Conservation (phyloP, 2,888 invertebrate species). For the Galerucella calmariensis region DNA sequence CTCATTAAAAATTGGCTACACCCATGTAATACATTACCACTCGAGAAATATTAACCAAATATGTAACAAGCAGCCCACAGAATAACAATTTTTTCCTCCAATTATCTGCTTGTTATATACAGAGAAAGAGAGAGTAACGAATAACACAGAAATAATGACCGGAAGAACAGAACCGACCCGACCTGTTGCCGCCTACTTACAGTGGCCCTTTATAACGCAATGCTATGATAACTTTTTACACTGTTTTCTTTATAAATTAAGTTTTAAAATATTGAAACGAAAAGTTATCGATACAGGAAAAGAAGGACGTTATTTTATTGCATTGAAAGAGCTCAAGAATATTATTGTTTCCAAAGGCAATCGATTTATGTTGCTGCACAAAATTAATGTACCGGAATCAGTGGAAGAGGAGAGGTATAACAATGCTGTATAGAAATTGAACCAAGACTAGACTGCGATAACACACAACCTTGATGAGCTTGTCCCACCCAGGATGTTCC, state of each 20-base stretch:
- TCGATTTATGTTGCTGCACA: no score
- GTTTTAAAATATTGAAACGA: no score
- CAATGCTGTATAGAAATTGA: no score
- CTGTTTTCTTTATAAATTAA: neutral
- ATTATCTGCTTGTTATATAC: constrained; percentile 10
- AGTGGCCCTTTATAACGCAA: neutral
- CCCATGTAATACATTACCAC: neutral
- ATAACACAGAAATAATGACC: constrained; percentile 17
- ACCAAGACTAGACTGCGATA: no score
- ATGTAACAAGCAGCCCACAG: neutral
- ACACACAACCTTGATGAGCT: no score
- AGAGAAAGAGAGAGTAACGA: neutral
- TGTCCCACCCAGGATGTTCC: no score
- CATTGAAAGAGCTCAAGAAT: no score
- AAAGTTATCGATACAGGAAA: no score
- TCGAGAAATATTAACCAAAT: constrained; percentile 6
- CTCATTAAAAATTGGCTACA: neutral
- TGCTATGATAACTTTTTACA: neutral
- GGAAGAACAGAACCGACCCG: neutral
- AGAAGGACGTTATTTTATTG: no score
- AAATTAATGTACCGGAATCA: no score
- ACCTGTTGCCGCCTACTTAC: neutral
- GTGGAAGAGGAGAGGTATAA: no score
- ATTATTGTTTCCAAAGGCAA: no score
- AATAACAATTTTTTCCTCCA: constrained; percentile 6